A percentile compares a stretch with the other conserved stretches of the same genome.
phyloP scores from a whole-genome alignment of 2,113 vertebrate genomes.

The Antechinus stuartii region DNA sequence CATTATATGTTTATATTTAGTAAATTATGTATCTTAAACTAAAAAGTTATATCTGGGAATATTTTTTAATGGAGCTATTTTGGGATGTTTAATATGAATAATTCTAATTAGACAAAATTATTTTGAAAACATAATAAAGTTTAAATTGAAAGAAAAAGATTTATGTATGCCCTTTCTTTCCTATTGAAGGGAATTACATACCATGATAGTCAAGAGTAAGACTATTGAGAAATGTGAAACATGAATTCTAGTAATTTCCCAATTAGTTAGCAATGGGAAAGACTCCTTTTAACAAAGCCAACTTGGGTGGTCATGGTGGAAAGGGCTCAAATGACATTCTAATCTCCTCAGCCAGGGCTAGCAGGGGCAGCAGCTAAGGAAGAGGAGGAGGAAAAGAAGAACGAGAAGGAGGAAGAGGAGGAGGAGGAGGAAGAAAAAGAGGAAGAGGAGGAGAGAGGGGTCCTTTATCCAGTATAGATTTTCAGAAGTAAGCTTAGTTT shows the following conservation, averaged over 20 bases:
- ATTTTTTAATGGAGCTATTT: not conserved
- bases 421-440: not conserved
- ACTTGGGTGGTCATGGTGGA: not conserved
- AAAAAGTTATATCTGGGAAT: not conserved
- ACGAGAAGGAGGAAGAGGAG: too few relatives aligned
- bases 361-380: not conserved
- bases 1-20: not conserved
- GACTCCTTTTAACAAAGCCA: not conserved
- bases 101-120: not conserved
- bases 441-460: too few relatives aligned
- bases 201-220: not conserved
- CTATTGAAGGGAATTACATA: not conserved
- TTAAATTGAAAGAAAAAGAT: slow-evolving; percentile 13
- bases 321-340: not conserved
- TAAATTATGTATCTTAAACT: not conserved
- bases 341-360: not conserved
- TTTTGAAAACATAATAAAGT: slow-evolving; percentile 27
- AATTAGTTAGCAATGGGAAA: not conserved
- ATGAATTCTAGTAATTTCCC: too few relatives aligned
- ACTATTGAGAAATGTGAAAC: not conserved
- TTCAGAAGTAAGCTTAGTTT: too few relatives aligned
- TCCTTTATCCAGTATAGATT: too few relatives aligned
- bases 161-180: not conserved
- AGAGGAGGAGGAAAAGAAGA: too few relatives aligned
- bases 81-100: not conserved